Conservation (phyloP, 2,797 vertebrate species). For the Gorsachius magnificus region DNA sequence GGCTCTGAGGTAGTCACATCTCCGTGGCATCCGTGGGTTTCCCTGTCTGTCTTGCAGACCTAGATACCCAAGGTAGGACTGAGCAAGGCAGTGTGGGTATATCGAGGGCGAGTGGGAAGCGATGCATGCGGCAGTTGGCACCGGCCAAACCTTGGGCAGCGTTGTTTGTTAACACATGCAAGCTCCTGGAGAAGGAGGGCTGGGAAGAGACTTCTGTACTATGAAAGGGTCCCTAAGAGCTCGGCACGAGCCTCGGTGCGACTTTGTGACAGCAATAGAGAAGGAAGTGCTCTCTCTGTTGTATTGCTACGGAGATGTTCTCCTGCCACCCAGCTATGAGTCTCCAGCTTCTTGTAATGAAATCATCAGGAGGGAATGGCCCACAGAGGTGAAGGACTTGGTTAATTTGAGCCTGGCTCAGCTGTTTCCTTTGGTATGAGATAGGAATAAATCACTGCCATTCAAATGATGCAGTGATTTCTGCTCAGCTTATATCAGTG, state of each 20-base stretch:
- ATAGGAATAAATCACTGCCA: not conserved
- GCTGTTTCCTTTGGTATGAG: not conserved
- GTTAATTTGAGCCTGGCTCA: not conserved
- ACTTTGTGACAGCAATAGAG: not conserved
- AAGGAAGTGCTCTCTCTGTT: not conserved
- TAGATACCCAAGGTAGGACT: not conserved
- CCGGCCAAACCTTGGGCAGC: not conserved
- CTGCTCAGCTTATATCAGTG: not conserved
- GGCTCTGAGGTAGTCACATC: not conserved
- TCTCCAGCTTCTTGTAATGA: not conserved
- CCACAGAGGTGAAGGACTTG: not conserved
- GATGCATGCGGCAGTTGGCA: not conserved
- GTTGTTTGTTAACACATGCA: not conserved
- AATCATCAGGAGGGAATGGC: not conserved
- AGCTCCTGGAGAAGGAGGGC: not conserved
- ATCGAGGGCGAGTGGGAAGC: not conserved
- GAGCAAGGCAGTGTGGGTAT: not conserved
- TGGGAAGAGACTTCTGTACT: not conserved
- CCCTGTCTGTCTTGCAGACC: not conserved
- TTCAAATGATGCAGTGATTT: not conserved
- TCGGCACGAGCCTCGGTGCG: not conserved
- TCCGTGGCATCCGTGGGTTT: not conserved
- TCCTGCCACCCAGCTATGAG: not conserved
- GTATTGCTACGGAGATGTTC: not conserved
- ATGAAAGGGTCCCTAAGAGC: not conserved